Evolutionary conservation across 2,888 invertebrate genomes (phyloP).

Genomic region (Ecliptopera silaceata): DNA sequence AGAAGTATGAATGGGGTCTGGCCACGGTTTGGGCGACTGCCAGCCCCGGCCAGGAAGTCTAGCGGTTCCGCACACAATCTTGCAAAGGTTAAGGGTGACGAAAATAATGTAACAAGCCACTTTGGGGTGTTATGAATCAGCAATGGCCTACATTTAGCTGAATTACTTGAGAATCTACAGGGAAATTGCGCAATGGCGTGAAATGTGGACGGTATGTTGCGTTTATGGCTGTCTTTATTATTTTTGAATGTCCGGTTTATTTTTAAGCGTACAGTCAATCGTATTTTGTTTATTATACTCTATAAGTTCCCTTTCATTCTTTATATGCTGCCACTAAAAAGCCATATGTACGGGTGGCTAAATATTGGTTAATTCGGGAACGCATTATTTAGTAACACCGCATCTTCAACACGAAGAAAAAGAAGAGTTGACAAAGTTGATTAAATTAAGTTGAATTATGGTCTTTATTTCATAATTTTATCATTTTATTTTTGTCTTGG

Average conservation of each 20-base stretch:
- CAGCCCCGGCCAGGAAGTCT: conserved; percentile 33
- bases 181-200: conserved; percentile 29
- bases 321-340: too few relatives aligned
- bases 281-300: too few relatives aligned
- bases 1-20: conserved; percentile 36
- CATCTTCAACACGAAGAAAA: too few relatives aligned
- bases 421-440: too few relatives aligned
- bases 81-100: conserved; percentile 70
- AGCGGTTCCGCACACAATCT: conserved; percentile 39
- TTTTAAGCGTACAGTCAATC: too few relatives aligned
- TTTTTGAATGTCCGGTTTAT: not conserved
- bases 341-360: too few relatives aligned
- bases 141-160: conserved; percentile 34
- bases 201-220: conserved; percentile 18
- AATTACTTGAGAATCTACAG: conserved; percentile 20
- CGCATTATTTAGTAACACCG: too few relatives aligned
- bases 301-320: too few relatives aligned
- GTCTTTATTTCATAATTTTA: too few relatives aligned
- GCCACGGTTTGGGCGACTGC: conserved; percentile 29
- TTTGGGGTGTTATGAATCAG: conserved; percentile 46
- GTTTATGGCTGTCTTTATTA: conserved; percentile 2
- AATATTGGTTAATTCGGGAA: too few relatives aligned
- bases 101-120: conserved; percentile 60
- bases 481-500: too few relatives aligned
- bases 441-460: too few relatives aligned